Evolutionary conservation across 2,888 invertebrate genomes (phyloP).

Genomic region (Hypomecis atomaria): DNA sequence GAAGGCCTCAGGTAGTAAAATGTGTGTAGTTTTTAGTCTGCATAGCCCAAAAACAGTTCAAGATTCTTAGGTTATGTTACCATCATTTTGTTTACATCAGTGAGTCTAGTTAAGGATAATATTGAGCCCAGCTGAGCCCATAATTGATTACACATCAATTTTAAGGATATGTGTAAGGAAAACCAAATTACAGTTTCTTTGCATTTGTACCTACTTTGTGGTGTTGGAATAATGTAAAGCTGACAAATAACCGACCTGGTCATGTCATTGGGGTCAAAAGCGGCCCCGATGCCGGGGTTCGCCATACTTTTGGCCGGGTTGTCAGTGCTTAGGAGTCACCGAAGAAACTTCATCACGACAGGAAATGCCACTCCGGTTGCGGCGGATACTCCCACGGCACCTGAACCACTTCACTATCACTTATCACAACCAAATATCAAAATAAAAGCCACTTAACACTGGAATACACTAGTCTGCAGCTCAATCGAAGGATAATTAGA

Average conservation of each 20-base stretch:
- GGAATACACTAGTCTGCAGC: slow-evolving; percentile 45
- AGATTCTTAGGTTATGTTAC: slow-evolving; percentile 10
- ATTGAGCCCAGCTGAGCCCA: not conserved
- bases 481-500: slow-evolving; percentile 54
- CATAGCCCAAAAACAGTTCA: not conserved
- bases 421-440: slow-evolving; percentile 34
- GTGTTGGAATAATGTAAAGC: not conserved
- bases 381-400: slow-evolving; percentile 60
- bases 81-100: slow-evolving; percentile 19
- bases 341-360: slow-evolving; percentile 66
- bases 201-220: not conserved
- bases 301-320: slow-evolving; percentile 69
- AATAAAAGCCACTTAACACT: slow-evolving; percentile 35
- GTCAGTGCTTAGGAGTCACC: slow-evolving; percentile 58
- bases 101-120: slow-evolving; percentile 3
- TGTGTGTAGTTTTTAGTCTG: not conserved
- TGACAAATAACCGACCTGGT: slow-evolving; percentile 74
- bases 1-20: too few relatives aligned
- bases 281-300: slow-evolving; percentile 85
- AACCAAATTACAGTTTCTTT: not conserved
- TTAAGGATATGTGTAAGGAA: slow-evolving; percentile 1
- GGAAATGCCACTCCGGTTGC: slow-evolving; percentile 65
- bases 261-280: slow-evolving; percentile 89
- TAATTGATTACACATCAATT: slow-evolving; percentile 5
- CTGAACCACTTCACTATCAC: slow-evolving; percentile 43